Evolutionary conservation across 2,888 invertebrate species (phyloP), one percentile per base, ranked within the genome.

Genomic region (Chesias legatella): DNA sequence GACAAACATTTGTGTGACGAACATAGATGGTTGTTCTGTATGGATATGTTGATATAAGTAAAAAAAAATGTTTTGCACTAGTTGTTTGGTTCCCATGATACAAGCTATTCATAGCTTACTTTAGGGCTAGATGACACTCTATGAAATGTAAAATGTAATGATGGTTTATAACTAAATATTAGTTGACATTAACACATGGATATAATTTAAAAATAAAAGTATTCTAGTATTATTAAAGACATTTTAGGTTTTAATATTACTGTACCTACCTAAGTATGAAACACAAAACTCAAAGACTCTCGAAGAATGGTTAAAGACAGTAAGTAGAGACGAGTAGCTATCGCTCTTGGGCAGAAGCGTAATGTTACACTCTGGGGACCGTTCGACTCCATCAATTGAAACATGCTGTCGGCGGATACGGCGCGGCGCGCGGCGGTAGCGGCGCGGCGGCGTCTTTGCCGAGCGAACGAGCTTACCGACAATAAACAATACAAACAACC

Each of bases 401-500:
- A 78, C 79, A 78, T 73, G 76, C 63, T 74, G 69, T 68, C 67
- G 63, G 63, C 63, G 60, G 55, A 63, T 67, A 55, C 67, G 68
- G 57, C 32, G 36, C n/a, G n/a, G n/a, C n/a, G n/a, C n/a, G 35
- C 24, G 31, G 6, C 6, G 20, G 29, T 63, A 63, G 51, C 60
- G 65, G 59, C 68, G 72, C 58, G 62, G 60, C 70, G 73, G 62
- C 80, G 73, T 84, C 84, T 83, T 82, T 79, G 75, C 73, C 76
- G 75, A 71, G 68, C 72, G 74, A 76, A 74, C 81, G 78, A 76
- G 72, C 80, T 75, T 65, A 72, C 74, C 80, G 83, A 83, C 85
- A 83, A 86, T 88, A 88, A 88, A 88, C 86, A 88, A 88, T 86
- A 86, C 85, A 86, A 86, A 88, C 86, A 85, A 77, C 86, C 79